A percentile compares a stretch with the other conserved stretches of the same genome.
These are phyloP conservation scores for Scolopax bukidnonensis DNA, from an alignment of 2,797 vertebrate species.

Conservation along the genomic window DNA sequence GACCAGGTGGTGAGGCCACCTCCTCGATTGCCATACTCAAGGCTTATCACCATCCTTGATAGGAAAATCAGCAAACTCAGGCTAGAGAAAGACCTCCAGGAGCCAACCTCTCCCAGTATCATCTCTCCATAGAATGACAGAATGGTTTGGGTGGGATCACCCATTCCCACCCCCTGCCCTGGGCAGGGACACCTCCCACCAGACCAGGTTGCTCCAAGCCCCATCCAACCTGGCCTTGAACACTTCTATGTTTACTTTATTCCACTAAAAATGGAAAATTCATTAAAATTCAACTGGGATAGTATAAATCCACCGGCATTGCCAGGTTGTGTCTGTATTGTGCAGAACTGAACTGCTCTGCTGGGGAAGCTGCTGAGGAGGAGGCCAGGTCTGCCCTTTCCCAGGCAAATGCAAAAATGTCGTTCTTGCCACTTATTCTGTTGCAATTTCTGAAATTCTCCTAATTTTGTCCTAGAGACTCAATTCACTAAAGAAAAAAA, in stretches of 20 bases:
- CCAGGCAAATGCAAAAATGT: background rate
- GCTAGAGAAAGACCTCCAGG: background rate
- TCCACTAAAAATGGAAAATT: background rate
- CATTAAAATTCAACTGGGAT: background rate
- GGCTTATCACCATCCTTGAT: rapidly evolving
- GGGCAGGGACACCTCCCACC: too few species aligned
- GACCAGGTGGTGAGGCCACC: background rate
- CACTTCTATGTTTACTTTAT: background rate
- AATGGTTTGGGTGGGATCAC: too few species aligned
- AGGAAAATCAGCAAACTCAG: background rate
- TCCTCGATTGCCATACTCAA: rapidly evolving
- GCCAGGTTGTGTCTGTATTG: background rate
- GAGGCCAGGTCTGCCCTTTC: background rate
- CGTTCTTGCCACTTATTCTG: background rate
- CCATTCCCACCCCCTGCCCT: too few species aligned
- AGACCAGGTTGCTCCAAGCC: too few species aligned
- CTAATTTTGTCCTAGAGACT: background rate
- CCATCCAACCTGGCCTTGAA: too few species aligned
- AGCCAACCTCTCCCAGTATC: background rate
- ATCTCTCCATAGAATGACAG: too few species aligned
- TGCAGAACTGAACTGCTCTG: background rate
- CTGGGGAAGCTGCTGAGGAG: background rate
- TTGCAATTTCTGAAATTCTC: background rate
- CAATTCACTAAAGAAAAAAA: background rate
- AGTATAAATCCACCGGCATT: background rate